Percentiles rank a stretch among this genome's conserved stretches.
phyloP scores from a whole-genome alignment of 2,888 invertebrate genomes.

The Aleiodes leptofemur region DNA sequence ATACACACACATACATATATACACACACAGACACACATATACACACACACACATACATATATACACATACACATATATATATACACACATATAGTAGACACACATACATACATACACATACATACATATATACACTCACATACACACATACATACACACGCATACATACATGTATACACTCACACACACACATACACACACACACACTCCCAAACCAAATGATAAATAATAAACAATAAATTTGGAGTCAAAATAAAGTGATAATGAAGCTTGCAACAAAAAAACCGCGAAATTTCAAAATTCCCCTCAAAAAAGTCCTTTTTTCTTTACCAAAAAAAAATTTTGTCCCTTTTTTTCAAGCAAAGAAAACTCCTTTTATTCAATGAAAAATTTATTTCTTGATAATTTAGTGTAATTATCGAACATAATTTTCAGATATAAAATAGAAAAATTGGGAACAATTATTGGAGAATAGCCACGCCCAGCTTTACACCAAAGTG shows the following conservation, averaged over 20 bases:
- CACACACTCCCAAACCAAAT: not conserved
- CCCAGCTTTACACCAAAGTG: not conserved
- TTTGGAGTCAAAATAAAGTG: too few relatives aligned
- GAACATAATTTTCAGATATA: not conserved
- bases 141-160: not conserved
- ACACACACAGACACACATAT: conserved; percentile 16
- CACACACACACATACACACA: conserved; percentile 20
- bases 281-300: too few relatives aligned
- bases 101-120: not conserved
- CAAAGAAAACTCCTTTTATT: not conserved
- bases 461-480: conserved; percentile 9
- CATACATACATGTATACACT: conserved; percentile 10
- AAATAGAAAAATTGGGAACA: not conserved
- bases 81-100: too few relatives aligned
- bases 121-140: not conserved
- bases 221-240: too few relatives aligned
- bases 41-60: too few relatives aligned
- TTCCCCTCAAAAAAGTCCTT: too few relatives aligned
- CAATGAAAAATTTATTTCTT: not conserved
- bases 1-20: too few relatives aligned
- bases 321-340: too few relatives aligned
- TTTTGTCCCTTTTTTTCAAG: too few relatives aligned
- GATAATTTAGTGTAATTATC: not conserved
- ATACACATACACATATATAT: too few relatives aligned
- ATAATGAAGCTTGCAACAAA: too few relatives aligned